Evolutionary conservation across 2,797 vertebrate genomes (phyloP).

Genomic region (Catamblyrhynchus diadema): DNA sequence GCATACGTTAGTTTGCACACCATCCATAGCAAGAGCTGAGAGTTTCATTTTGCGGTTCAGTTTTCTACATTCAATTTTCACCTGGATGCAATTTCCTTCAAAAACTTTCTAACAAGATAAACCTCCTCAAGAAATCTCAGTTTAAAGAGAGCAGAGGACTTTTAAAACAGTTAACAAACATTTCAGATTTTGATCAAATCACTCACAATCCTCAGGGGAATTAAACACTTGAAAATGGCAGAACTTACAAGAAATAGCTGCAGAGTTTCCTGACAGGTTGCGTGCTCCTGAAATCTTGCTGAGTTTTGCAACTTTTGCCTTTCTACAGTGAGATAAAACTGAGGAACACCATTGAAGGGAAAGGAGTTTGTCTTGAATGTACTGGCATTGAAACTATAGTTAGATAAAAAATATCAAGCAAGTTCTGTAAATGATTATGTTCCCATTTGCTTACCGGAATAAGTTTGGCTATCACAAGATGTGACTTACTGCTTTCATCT

Average conservation of each 20-base stretch:
- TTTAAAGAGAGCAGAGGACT: neutral
- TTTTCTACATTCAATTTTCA: neutral
- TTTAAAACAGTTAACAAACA: neutral
- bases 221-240: neutral
- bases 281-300: neutral
- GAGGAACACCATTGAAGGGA: neutral
- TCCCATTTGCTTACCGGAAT: neutral
- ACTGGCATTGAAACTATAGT: neutral
- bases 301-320: neutral
- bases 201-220: neutral
- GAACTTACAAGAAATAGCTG: neutral
- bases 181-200: neutral
- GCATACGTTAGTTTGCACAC: neutral
- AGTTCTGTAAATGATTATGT: neutral
- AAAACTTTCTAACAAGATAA: neutral
- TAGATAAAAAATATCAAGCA: neutral
- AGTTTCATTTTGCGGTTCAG: neutral
- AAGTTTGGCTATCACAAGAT: neutral
- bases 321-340: neutral
- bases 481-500: neutral
- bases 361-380: neutral
- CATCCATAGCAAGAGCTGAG: neutral
- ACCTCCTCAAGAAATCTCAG: neutral
- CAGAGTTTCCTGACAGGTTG: neutral
- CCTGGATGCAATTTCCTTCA: neutral